Conservation (phyloP, 2,797 vertebrate species). For the Syndactyla subalaris region DNA sequence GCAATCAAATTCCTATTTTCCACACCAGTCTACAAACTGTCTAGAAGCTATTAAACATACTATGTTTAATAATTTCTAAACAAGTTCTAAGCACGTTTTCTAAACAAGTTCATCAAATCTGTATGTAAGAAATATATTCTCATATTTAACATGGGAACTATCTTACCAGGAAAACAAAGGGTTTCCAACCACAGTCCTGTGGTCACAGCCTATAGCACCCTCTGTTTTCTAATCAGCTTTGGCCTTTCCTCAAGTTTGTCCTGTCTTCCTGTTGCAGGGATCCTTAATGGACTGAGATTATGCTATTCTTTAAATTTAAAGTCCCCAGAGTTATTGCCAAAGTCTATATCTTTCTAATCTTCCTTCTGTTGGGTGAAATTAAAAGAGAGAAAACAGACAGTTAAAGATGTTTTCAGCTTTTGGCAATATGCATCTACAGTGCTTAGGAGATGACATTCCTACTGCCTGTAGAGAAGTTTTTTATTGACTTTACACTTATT, state of each 20-base stretch:
- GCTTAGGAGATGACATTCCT: background rate
- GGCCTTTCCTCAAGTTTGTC: background rate
- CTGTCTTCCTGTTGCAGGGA: background rate
- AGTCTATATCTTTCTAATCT: constrained; percentile 7
- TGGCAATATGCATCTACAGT: background rate
- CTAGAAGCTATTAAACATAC: background rate
- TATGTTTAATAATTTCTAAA: background rate
- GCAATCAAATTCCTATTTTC: background rate
- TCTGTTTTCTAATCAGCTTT: background rate
- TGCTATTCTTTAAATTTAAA: background rate
- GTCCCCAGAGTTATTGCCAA: background rate
- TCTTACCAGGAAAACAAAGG: background rate
- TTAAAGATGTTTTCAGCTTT: constrained; percentile 1
- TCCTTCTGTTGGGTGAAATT: constrained; percentile 41
- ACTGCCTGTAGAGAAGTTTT: background rate
- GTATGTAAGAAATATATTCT: background rate
- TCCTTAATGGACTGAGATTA: background rate
- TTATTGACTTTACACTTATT: background rate
- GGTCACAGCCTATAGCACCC: background rate
- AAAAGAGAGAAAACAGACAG: background rate
- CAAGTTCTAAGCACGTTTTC: background rate
- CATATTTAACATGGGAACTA: background rate
- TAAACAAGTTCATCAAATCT: background rate
- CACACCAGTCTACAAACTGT: background rate
- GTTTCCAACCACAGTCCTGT: background rate